A percentile compares a stretch with the other conserved stretches of the same genome.
Evolutionary conservation across 1,140 invertebrate genomes (phyloP).

Genomic region (Drosophila seguyi): DNA sequence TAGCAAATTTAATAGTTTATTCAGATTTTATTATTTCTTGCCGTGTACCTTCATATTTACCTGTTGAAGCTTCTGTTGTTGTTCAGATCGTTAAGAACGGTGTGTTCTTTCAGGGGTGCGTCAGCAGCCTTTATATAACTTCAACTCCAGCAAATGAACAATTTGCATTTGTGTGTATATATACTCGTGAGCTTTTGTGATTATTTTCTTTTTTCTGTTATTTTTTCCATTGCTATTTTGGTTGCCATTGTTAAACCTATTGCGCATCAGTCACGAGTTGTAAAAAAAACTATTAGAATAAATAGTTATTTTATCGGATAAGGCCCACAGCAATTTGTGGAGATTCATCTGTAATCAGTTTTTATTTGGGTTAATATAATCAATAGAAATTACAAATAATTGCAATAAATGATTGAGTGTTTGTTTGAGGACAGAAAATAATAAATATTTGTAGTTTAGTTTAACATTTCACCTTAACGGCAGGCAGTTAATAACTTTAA

Average conservation of each 20-base stretch:
- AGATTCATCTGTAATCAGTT: slow-evolving; percentile 6
- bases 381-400: slow-evolving; percentile 5
- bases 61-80: slow-evolving; percentile 14
- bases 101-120: slow-evolving; percentile 23
- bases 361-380: slow-evolving; percentile 1
- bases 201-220: slow-evolving; percentile 12
- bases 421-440: not conserved
- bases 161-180: slow-evolving; percentile 31
- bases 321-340: not conserved
- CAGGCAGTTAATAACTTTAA: not conserved
- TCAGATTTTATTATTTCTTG: not conserved
- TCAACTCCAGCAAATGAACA: slow-evolving; percentile 20
- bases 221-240: slow-evolving; percentile 9
- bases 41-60: not conserved
- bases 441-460: too few relatives aligned
- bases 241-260: slow-evolving; percentile 5
- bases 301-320: slow-evolving; percentile 10
- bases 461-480: not conserved
- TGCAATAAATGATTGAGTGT: not conserved
- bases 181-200: slow-evolving; percentile 2
- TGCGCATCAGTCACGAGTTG: slow-evolving; percentile 24
- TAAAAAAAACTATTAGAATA: slow-evolving; percentile 11
- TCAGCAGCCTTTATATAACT: slow-evolving; percentile 37
- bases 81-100: slow-evolving; percentile 25
- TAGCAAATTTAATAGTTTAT: not conserved